Evolutionary conservation across 2,113 vertebrate species (phyloP).

Genomic region (Solea senegalensis): DNA sequence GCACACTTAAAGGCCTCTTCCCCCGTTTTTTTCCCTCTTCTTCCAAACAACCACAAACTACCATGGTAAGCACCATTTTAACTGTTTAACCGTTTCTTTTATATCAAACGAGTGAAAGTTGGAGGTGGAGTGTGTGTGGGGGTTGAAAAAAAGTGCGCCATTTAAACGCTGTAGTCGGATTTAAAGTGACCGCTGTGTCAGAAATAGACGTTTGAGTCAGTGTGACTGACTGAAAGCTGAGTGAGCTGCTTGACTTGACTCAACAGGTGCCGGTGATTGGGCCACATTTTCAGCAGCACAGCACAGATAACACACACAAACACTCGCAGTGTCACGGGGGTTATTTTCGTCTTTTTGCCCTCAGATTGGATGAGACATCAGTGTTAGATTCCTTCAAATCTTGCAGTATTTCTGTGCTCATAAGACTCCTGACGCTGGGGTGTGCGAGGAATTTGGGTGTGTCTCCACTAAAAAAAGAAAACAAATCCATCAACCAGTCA

Average conservation of each 20-base stretch:
- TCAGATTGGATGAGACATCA: background rate
- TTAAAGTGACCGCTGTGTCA: slow-evolving; percentile 14
- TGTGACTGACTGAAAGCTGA: slow-evolving; percentile 32
- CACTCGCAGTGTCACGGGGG: background rate
- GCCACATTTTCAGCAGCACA: slow-evolving; percentile 2
- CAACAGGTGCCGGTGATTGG: slow-evolving; percentile 41
- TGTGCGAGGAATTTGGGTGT: slow-evolving; percentile 35
- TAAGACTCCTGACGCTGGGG: background rate
- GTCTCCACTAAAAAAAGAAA: background rate
- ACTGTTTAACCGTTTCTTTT: background rate
- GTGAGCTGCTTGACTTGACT: slow-evolving; percentile 31
- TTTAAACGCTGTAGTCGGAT: too few relatives aligned
- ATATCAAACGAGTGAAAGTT: background rate
- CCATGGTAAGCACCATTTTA: background rate
- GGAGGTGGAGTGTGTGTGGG: background rate
- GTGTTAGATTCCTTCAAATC: background rate
- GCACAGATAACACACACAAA: background rate
- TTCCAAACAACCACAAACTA: background rate
- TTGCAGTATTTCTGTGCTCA: background rate
- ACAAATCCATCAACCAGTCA: slow-evolving; percentile 11
- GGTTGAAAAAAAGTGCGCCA: background rate
- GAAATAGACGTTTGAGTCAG: slow-evolving; percentile 53
- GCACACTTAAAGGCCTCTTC: background rate
- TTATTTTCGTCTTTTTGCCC: background rate
- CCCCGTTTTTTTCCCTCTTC: too few relatives aligned